phyloP scores from a whole-genome alignment of 37 sponge, comb jelly and placozoan genomes.

The Spongia lamella region DNA sequence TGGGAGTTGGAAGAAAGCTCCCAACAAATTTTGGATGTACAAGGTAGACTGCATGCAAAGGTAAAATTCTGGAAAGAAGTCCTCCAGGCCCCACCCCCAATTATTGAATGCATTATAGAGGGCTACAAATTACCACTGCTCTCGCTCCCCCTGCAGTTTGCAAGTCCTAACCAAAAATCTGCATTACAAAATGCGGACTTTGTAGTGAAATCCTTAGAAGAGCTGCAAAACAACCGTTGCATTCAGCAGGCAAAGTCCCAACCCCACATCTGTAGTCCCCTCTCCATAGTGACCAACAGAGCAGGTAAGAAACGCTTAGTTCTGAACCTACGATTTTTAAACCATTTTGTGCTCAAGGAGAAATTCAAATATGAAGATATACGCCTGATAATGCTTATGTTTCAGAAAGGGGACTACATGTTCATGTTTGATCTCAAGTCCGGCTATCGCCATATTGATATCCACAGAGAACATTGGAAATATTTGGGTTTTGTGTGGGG shows the following conservation, averaged over 20 bases:
- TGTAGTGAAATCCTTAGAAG: conserved; percentile 6
- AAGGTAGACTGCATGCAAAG: too few relatives aligned
- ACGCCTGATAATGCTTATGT: not conserved
- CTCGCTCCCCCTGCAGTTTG: not conserved
- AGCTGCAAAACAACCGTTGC: conserved; percentile 1
- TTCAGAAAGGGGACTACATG: conserved; percentile 22
- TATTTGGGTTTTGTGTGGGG: conserved; percentile 33
- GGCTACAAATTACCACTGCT: conserved; percentile 14
- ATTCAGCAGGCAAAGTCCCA: conserved; percentile 2
- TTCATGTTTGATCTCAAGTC: conserved; percentile 30
- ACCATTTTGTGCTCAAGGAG: conserved; percentile 10
- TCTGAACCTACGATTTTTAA: conserved; percentile 23
- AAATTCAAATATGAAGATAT: conserved; percentile 44
- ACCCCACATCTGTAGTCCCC: conserved; percentile 30
- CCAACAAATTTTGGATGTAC: too few relatives aligned
- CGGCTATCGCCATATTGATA: conserved; percentile 39
- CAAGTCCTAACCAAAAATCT: not conserved
- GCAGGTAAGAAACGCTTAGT: conserved; percentile 22
- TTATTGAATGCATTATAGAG: not conserved
- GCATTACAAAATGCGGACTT: conserved; percentile 13
- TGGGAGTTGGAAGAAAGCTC: too few relatives aligned
- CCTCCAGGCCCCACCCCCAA: not conserved
- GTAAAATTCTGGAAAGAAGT: conserved; percentile 8
- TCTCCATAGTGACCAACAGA: conserved; percentile 12
- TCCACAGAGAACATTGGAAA: conserved; percentile 9